These are phyloP conservation scores for Leptopilina syphax DNA, from an alignment of 2,888 invertebrate genomes.

Conservation along the genomic window DNA sequence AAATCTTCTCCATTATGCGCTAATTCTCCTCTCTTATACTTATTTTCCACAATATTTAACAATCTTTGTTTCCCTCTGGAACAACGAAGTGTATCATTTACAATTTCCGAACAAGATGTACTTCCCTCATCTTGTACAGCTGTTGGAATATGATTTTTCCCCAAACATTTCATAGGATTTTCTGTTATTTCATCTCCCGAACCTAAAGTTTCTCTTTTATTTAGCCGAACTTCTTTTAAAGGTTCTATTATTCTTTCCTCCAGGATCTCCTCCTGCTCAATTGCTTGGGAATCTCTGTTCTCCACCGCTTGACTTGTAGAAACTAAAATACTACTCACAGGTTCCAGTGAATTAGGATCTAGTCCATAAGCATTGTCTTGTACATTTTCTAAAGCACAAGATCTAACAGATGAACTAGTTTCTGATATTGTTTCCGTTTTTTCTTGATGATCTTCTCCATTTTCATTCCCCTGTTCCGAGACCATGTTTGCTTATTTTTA, in stretches of 20 bases:
- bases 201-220: conserved; percentile 36
- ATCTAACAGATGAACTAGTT: conserved; percentile 53
- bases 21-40: neutral
- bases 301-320: conserved; percentile 5
- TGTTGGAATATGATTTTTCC: conserved; percentile 46
- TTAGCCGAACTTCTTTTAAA: conserved; percentile 45
- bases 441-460: conserved; percentile 57
- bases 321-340: conserved; percentile 31
- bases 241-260: conserved; percentile 23
- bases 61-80: conserved; percentile 60
- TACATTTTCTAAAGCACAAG: conserved; percentile 50
- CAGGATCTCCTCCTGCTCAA: neutral
- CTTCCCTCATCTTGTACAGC: conserved; percentile 20
- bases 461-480: conserved; percentile 62
- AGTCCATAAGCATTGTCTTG: conserved; percentile 51
- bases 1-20: neutral
- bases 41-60: conserved; percentile 48
- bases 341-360: conserved; percentile 46
- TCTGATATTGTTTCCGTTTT: conserved; percentile 52
- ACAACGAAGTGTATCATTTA: neutral
- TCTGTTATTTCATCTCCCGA: conserved; percentile 35
- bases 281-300: conserved; percentile 42
- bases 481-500: conserved; percentile 59
- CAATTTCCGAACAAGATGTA: neutral
- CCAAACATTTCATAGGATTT: conserved; percentile 50